phyloP scores from a whole-genome alignment of 2,113 vertebrate genomes.

The Nothocercus nigrocapillus region DNA sequence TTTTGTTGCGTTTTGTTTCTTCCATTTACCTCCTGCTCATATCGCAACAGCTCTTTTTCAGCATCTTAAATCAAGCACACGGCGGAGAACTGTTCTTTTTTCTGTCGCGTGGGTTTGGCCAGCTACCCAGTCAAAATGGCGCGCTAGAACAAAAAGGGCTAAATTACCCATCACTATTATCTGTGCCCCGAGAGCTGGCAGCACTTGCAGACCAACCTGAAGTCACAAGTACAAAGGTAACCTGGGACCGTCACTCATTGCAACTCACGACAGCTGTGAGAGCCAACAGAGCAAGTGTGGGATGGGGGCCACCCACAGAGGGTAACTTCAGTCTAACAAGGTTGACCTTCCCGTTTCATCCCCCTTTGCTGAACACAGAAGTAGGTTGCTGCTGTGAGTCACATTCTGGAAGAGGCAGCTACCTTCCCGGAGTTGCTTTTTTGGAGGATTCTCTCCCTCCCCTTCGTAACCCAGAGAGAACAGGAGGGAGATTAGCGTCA shows the following conservation, averaged over 20 bases:
- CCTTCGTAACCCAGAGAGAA: neutral
- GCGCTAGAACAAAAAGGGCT: neutral
- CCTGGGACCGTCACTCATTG: neutral
- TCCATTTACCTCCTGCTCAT: neutral
- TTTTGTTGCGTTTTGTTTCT: constrained; percentile 23
- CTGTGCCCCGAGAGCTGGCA: neutral
- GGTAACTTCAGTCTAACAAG: neutral
- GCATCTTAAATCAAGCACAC: neutral
- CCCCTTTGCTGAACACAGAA: neutral
- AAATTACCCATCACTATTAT: neutral
- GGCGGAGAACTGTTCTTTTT: neutral
- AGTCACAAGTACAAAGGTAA: neutral
- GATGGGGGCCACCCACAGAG: neutral
- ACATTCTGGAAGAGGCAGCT: neutral
- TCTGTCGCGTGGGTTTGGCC: neutral
- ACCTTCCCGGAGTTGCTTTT: neutral
- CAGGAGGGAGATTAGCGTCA: neutral
- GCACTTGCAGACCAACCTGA: neutral
- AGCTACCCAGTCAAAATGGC: neutral
- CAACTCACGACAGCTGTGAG: neutral
- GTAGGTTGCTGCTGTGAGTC: neutral
- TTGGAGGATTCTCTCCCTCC: neutral
- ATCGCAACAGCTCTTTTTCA: constrained; percentile 50
- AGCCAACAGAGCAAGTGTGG: neutral
- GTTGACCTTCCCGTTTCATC: neutral